phyloP scores from a whole-genome alignment of 1,140 invertebrate genomes.

The Matsumurasca onukii region DNA sequence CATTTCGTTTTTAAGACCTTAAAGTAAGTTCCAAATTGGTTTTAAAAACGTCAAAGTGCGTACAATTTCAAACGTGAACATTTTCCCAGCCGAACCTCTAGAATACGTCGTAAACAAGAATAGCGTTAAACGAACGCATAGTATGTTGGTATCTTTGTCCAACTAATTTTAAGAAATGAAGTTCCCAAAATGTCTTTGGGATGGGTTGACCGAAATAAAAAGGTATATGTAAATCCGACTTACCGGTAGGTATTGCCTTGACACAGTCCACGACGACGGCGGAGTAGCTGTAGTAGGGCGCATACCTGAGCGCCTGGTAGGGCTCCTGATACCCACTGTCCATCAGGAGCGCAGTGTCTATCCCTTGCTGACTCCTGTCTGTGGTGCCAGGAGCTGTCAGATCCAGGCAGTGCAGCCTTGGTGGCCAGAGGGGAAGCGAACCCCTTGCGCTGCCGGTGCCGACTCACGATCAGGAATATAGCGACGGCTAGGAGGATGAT shows the following conservation, averaged over 20 bases:
- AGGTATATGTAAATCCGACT: background rate
- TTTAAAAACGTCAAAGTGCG: no score
- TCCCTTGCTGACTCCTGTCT: constrained; percentile 48
- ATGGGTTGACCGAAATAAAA: no score
- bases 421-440: constrained; percentile 70
- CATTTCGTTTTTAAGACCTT: no score
- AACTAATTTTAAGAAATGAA: no score
- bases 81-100: no score
- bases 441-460: constrained; percentile 75
- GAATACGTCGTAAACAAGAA: no score
- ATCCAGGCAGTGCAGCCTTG: constrained; percentile 48
- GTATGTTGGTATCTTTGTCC: no score
- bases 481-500: constrained; percentile 71
- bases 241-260: constrained; percentile 40
- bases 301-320: constrained; percentile 72
- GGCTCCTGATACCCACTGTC: constrained; percentile 74
- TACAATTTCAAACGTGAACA: no score
- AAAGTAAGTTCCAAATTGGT: no score
- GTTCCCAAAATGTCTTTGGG: no score
- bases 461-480: constrained; percentile 74
- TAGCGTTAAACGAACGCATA: no score
- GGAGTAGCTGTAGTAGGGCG: constrained; percentile 77
- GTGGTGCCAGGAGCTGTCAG: constrained; percentile 47
- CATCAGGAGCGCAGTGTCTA: constrained; percentile 50
- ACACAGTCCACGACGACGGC: constrained; percentile 65